These are phyloP conservation scores for Drosophila melanocephala DNA, from an alignment of 2,888 invertebrate species.

Conservation along the genomic window DNA sequence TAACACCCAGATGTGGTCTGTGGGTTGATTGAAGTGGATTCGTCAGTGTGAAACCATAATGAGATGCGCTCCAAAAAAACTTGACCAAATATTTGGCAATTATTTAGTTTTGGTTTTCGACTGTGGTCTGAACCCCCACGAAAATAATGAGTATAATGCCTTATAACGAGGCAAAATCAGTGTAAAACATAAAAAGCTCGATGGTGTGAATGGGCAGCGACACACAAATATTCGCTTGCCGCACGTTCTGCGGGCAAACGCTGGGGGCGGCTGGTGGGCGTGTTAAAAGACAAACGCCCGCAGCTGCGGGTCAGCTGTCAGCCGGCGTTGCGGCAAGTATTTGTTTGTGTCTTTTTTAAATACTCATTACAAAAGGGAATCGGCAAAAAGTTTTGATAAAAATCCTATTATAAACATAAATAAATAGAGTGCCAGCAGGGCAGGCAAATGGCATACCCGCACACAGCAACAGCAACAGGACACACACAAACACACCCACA, in stretches of 20 bases:
- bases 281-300: slow-evolving; percentile 76
- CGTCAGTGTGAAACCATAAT: slow-evolving; percentile 69
- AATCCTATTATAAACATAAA: slow-evolving; percentile 83
- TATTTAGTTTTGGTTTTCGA: slow-evolving; percentile 28
- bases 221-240: slow-evolving; percentile 37
- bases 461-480: slow-evolving; percentile 19
- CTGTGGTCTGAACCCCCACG: slow-evolving; percentile 7
- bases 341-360: slow-evolving; percentile 70
- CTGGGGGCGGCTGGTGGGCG: slow-evolving; percentile 33
- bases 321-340: slow-evolving; percentile 40
- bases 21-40: slow-evolving; percentile 12
- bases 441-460: slow-evolving; percentile 48
- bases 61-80: slow-evolving; percentile 68
- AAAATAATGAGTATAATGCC: slow-evolving; percentile 30
- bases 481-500: slow-evolving; percentile 25
- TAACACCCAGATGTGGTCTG: slow-evolving; percentile 8
- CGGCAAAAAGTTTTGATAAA: slow-evolving; percentile 76
- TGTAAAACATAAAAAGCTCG: slow-evolving; percentile 64
- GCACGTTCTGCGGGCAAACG: slow-evolving; percentile 50
- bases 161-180: slow-evolving; percentile 71
- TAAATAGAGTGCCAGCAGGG: slow-evolving; percentile 70
- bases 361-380: slow-evolving; percentile 78
- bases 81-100: slow-evolving; percentile 75
- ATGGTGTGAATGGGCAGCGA: slow-evolving; percentile 52
- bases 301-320: slow-evolving; percentile 56